Base-by-base conservation (phyloP, 2,888 invertebrate species). In the Oxyscelio sp. region DNA sequence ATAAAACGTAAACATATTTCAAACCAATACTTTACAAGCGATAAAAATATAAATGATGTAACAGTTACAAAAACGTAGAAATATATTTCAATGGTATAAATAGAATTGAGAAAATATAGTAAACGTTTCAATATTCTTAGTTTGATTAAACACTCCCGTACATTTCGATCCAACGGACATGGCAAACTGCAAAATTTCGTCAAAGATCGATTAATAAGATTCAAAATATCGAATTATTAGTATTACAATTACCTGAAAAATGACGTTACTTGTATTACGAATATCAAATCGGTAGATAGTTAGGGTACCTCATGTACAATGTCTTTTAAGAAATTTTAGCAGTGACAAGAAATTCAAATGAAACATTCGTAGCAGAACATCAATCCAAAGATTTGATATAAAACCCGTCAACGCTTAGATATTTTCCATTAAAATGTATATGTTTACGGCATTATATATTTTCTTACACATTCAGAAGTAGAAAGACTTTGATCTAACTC, bases 401-500 rank as follows among this genome's bases (percentile, higher is more conserved):
- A 75, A 74, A 74, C 15, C 43, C 13, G 19, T 65, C 24, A 65
- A 45, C 19, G 19, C 22, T 34, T 48, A 68, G 11, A 21, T 52
- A 21, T 24, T 21, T 40, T 13, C 40, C 13, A 40, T 13, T 24
- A 22, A 15, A 74, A 65, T 65, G 45, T 61, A 45, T 73, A 59
- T 13, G 31, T 38, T 59, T n/a, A 45, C 13, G n/a, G n/a, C 43
- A 13, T 56, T 43, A 74, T 70, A 70, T 74, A 74, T 52, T 38
- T 43, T 2, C 8, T 61, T 61, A 54, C 22, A 63, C 40, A 70
- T 34, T 56, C 56, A 78, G 71, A 71, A 79, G 79, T 79, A 71
- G 71, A 79, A 79, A 79, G 63, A 71, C 65, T 78, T 75, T 75
- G 71, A 71, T 71, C 71, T 79, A 65, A 79, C 34, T 48, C 43